phyloP scores from a whole-genome alignment of 2,888 invertebrate species.

The Fragum fragum region DNA sequence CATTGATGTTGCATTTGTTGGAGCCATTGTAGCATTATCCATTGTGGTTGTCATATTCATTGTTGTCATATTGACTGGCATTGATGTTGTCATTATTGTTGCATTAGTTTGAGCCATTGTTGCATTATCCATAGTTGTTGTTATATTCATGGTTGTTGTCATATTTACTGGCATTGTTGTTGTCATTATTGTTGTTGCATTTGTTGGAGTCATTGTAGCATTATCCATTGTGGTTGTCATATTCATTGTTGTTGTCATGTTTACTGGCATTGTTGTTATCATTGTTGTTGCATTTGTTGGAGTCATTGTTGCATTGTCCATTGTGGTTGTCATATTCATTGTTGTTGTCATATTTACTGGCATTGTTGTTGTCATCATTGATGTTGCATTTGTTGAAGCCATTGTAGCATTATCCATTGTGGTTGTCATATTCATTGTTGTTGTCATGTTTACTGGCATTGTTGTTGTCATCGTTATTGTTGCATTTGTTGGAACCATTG shows the following conservation, averaged over 20 bases:
- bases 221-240: background rate
- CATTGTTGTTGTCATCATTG: background rate
- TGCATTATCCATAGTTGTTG: background rate
- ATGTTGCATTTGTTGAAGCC: background rate
- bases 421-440: background rate
- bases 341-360: background rate
- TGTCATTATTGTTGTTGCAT: background rate
- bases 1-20: background rate
- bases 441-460: background rate
- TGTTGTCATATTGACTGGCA: background rate
- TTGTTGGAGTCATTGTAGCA: background rate
- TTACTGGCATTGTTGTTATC: background rate
- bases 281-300: background rate
- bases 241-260: background rate
- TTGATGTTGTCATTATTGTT: background rate
- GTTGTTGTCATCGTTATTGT: background rate
- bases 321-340: background rate
- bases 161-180: background rate
- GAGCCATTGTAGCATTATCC: background rate
- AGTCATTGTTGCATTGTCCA: background rate
- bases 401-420: background rate
- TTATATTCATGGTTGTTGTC: background rate
- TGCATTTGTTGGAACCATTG: background rate
- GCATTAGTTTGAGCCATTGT: background rate
- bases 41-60: background rate